phyloP scores from a whole-genome alignment of 2,797 vertebrate genomes.

The Sibirionetta formosa region DNA sequence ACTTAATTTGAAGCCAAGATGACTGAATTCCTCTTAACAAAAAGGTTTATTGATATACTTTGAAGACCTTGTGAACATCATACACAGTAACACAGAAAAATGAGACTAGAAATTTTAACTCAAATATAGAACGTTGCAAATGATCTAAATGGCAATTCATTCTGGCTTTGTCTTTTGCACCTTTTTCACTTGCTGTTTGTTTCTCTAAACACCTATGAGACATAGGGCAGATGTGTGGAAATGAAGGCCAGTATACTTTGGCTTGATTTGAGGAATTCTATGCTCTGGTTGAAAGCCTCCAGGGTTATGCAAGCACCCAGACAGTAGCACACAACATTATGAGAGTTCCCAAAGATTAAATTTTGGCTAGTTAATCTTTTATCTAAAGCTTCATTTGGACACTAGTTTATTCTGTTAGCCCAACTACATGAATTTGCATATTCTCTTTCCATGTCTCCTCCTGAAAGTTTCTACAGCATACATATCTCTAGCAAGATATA shows the following conservation, averaged over 20 bases:
- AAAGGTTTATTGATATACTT: not conserved
- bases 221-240: not conserved
- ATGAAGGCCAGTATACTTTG: not conserved
- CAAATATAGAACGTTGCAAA: not conserved
- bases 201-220: not conserved
- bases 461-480: not conserved
- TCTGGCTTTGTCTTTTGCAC: not conserved
- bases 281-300: not conserved
- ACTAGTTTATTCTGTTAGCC: not conserved
- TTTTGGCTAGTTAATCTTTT: not conserved
- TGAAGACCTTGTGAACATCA: rapidly evolving
- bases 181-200: not conserved
- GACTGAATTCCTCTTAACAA: not conserved
- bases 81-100: not conserved
- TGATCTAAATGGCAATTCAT: not conserved
- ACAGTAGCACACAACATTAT: not conserved
- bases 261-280: not conserved
- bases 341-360: not conserved
- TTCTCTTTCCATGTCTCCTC: not conserved
- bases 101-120: not conserved
- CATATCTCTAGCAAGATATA: not conserved
- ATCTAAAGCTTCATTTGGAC: not conserved
- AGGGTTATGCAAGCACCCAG: not conserved
- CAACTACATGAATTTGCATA: not conserved
- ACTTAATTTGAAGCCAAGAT: not conserved